Evolutionary conservation across 2,888 invertebrate genomes (phyloP).

Genomic region (Thymelicus acteon): DNA sequence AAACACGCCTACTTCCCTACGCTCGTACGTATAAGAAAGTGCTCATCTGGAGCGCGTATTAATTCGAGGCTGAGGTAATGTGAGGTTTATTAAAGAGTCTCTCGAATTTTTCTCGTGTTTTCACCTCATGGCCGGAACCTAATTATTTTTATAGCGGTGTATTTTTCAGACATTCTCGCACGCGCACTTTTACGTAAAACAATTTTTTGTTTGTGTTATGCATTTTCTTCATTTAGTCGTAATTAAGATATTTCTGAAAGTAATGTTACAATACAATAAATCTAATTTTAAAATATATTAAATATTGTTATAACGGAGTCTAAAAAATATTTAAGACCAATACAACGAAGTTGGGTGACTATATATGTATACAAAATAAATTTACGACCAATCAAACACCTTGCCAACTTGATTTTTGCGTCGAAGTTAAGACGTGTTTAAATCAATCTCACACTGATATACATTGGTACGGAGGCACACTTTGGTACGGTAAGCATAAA

Average conservation of each 20-base stretch:
- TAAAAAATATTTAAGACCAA: too few relatives aligned
- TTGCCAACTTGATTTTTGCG: too few relatives aligned
- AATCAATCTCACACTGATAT: too few relatives aligned
- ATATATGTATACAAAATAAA: too few relatives aligned
- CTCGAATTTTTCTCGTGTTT: conserved; percentile 59
- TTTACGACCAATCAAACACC: too few relatives aligned
- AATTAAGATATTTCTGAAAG: not conserved
- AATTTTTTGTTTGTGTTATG: conserved; percentile 17
- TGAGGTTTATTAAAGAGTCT: conserved; percentile 68
- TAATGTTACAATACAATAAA: not conserved
- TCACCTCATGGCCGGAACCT: conserved; percentile 54
- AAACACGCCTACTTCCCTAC: conserved; percentile 46
- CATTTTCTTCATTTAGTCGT: conserved; percentile 1
- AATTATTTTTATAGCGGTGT: conserved; percentile 55
- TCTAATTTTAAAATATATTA: too few relatives aligned
- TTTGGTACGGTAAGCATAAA: too few relatives aligned
- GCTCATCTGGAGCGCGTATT: conserved; percentile 57
- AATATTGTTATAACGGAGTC: too few relatives aligned
- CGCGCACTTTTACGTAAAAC: conserved; percentile 4
- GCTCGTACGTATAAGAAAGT: conserved; percentile 41
- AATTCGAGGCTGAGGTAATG: conserved; percentile 63
- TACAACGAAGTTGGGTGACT: too few relatives aligned
- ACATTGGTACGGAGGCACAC: too few relatives aligned
- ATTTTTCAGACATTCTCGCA: conserved; percentile 38
- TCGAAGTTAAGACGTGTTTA: too few relatives aligned